Evolutionary conservation across 2,797 vertebrate species (phyloP), one percentile per base, ranked within the genome.

Genomic region (Propithecus deckenii): DNA sequence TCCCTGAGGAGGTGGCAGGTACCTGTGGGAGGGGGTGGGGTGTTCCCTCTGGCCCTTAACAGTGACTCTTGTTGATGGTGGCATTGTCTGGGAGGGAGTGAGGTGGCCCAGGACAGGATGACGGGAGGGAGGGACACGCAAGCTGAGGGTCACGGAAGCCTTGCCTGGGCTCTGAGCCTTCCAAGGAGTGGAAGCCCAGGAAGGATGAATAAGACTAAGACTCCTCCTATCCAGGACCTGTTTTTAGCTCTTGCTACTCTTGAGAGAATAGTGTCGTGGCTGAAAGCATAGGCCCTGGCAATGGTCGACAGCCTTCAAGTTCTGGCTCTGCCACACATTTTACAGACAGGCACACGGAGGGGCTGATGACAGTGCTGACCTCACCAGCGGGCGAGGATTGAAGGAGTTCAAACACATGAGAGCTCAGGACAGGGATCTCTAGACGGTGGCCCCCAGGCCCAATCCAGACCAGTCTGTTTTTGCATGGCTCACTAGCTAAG

Each of bases 151-250:
- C 61, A 1, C 8, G 22, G 69, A 12, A 41, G 20, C 23, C 71
- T 22, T 5, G 85, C n/a, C 52, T 41, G 8, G 28, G 38, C 20
- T 38, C 52, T 14, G 32, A 75, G 30, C 43, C 48, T n/a, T 30
- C 69, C 50, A 43, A 22, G 52, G 11, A 8, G n/a, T 8, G 10
- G 8, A 25, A 15, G 4, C 3, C 38, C 30, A 13, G 18, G 52
- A 9, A 14, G 3, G 9, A 17, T 4, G 43, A 25, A 2, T 13
- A 2, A 55, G 18, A 17, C n/a, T 7, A 30, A 67, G 65, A 0
- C 15, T 1, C n/a, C 7, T 43, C 61, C 1, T 0, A 32, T 28
- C 35, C 0, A 1, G 41, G 67, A 22, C 3, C 23, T 20, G 4
- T 12, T 30, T 2, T 55, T 5, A 23, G 43, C 20, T 55, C 48